A percentile compares a stretch with the other conserved stretches of the same genome.
Evolutionary conservation across 2,797 vertebrate species (phyloP).

Genomic region (Vultur gryphus): DNA sequence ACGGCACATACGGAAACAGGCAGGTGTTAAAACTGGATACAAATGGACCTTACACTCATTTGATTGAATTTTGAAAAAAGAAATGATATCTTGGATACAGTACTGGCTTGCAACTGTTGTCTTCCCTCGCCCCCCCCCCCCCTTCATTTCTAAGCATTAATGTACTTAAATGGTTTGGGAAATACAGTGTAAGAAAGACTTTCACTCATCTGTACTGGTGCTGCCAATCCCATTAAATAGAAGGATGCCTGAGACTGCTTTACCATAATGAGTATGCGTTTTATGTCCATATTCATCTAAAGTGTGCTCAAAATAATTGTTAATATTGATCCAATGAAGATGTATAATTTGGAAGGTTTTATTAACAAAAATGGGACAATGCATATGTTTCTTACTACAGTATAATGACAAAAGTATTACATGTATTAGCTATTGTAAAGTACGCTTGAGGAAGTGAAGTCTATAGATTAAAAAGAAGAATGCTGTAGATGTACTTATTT

Average conservation of each 20-base stretch:
- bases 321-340: not conserved
- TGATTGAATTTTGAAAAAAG: slow-evolving; percentile 87
- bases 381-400: not conserved
- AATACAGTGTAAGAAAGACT: not conserved
- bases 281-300: not conserved
- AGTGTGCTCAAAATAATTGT: not conserved
- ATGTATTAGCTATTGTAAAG: not conserved
- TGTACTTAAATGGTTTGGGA: not conserved
- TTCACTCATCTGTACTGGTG: not conserved
- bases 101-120: not conserved
- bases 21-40: slow-evolving; percentile 91
- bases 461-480: not conserved
- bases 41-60: slow-evolving; percentile 91
- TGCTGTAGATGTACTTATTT: not conserved
- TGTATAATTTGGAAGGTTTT: not conserved
- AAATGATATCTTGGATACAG: not conserved
- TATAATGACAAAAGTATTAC: not conserved
- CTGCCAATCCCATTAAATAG: not conserved
- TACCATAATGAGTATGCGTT: not conserved
- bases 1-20: slow-evolving; percentile 92
- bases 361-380: not conserved
- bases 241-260: not conserved
- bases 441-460: not conserved
- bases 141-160: not conserved
- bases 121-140: not conserved